phyloP scores from a whole-genome alignment of 2,888 invertebrate species.

The Synanthedon formicaeformis region DNA sequence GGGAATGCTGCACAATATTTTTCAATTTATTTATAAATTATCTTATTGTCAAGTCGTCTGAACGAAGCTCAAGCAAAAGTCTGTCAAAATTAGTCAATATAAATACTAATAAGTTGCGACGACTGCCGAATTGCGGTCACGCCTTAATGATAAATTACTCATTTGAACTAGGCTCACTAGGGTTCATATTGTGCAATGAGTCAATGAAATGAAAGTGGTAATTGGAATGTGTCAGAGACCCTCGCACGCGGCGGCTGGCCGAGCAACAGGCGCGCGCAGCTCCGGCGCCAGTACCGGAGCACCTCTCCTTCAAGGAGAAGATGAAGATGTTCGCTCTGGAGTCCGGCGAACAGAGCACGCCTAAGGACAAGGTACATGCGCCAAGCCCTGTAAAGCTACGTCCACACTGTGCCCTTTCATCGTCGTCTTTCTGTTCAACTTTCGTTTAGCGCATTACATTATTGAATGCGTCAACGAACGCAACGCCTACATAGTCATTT shows the following conservation, averaged over 20 bases:
- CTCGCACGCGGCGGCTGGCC: slow-evolving; percentile 87
- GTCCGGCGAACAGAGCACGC: slow-evolving; percentile 92
- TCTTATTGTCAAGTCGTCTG: too few relatives aligned
- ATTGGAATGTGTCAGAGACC: slow-evolving; percentile 75
- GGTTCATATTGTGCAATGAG: too few relatives aligned
- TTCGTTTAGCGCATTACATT: too few relatives aligned
- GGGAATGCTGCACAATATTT: too few relatives aligned
- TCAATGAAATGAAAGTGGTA: too few relatives aligned
- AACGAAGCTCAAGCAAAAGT: background rate
- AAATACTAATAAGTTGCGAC: background rate
- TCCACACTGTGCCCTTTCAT: too few relatives aligned
- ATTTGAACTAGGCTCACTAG: too few relatives aligned
- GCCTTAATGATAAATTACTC: too few relatives aligned
- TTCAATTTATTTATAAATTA: too few relatives aligned
- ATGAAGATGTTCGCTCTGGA: slow-evolving; percentile 99
- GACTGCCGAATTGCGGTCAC: background rate
- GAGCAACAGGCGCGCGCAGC: slow-evolving; percentile 81
- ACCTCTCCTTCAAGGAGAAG: slow-evolving; percentile 97
- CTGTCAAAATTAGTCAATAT: background rate
- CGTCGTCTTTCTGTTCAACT: too few relatives aligned
- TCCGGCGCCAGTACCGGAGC: slow-evolving; percentile 83
- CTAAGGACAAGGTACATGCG: slow-evolving; percentile 82
- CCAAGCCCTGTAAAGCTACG: background rate
- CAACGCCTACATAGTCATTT: too few relatives aligned
- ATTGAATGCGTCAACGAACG: too few relatives aligned